A percentile compares a stretch with the other conserved stretches of the same genome.
Conservation (phyloP, 1,140 invertebrate species). For the Drosophila tani region DNA sequence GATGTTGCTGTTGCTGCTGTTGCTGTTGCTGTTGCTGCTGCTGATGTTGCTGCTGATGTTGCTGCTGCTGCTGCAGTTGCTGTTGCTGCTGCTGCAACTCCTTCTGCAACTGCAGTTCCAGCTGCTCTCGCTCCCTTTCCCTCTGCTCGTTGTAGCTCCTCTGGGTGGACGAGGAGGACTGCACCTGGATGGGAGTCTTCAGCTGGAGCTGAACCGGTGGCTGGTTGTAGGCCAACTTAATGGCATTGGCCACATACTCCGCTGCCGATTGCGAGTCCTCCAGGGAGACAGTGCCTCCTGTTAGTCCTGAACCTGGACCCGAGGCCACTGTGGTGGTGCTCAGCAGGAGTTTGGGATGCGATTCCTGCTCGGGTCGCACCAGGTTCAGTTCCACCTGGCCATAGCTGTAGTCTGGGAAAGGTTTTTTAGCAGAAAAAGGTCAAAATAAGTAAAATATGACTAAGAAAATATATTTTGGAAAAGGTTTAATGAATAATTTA, state of each 20-base stretch:
- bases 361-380: conserved; percentile 67
- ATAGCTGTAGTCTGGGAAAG: conserved; percentile 61
- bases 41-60: conserved; percentile 22
- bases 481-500: too few species aligned
- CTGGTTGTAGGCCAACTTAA: conserved; percentile 77
- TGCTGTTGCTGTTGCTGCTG: conserved; percentile 51
- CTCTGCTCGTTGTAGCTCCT: conserved; percentile 31
- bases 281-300: conserved; percentile 28
- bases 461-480: too few species aligned
- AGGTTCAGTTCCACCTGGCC: conserved; percentile 74
- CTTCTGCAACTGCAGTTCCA: conserved; percentile 50
- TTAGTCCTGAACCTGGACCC: conserved; percentile 1
- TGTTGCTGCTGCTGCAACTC: conserved; percentile 21
- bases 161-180: conserved; percentile 14
- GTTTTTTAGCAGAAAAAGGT: too few species aligned
- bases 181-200: conserved; percentile 9
- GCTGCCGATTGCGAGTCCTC: conserved; percentile 79
- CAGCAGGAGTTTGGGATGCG: conserved; percentile 43
- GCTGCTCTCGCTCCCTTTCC: conserved; percentile 39
- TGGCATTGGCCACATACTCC: conserved; percentile 81
- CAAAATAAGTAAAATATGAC: too few species aligned
- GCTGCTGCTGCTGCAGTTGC: neutral
- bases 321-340: conserved; percentile 53
- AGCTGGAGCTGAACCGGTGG: conserved; percentile 46
- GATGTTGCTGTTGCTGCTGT: neutral